Conservation (phyloP, 2,113 vertebrate genomes). For the Danio rerio region DNA sequence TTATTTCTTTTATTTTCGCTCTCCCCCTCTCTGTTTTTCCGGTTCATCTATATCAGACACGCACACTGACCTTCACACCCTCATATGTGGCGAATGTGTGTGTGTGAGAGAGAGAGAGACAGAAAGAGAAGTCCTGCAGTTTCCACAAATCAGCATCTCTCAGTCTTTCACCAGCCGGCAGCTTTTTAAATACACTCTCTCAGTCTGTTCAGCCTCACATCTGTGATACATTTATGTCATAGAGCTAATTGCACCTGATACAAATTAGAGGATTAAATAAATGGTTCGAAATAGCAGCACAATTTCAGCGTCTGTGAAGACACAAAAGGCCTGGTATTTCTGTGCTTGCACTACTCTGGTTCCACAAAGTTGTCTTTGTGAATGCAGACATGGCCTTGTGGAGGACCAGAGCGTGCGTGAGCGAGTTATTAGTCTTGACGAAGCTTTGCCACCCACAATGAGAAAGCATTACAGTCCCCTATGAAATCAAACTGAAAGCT, state of each 20-base stretch:
- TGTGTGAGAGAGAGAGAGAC: background rate
- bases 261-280: constrained; percentile 54
- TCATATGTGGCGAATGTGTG: background rate
- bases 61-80: constrained; percentile 26
- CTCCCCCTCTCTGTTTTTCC: constrained; percentile 24
- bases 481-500: no score
- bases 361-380: constrained; percentile 45
- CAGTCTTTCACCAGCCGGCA: background rate
- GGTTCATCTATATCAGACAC: background rate
- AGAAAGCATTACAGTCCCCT: background rate
- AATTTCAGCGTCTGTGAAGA: constrained; percentile 34
- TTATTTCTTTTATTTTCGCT: constrained; percentile 43
- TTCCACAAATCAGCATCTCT: constrained; percentile 33
- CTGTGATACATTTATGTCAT: constrained; percentile 42
- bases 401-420: background rate
- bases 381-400: constrained; percentile 38
- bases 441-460: constrained; percentile 31
- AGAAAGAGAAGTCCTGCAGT: constrained; percentile 24
- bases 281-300: constrained; percentile 49
- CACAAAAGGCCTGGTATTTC: constrained; percentile 8
- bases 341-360: background rate
- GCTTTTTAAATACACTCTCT: constrained; percentile 7
- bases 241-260: constrained; percentile 44
- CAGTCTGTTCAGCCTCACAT: constrained; percentile 34
- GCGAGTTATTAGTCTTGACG: constrained; percentile 25